phyloP scores from a whole-genome alignment of 2,888 invertebrate species.

The Dasysyrphus albostriatus region DNA sequence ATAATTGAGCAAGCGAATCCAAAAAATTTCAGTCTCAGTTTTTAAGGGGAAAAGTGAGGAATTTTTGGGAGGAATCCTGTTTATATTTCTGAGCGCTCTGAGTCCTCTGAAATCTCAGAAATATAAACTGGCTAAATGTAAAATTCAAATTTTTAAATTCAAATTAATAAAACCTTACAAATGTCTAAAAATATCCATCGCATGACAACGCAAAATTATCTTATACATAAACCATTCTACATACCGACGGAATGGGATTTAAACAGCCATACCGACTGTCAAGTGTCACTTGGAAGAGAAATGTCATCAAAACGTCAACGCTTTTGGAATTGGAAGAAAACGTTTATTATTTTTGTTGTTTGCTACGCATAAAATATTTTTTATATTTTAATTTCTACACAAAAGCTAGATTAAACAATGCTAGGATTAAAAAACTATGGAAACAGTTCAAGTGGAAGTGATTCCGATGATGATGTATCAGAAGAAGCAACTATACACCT shows the following conservation, averaged over 20 bases:
- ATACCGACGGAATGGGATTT: neutral
- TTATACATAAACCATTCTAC: neutral
- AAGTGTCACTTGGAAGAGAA: neutral
- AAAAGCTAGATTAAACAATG: constrained; percentile 84
- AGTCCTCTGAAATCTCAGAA: too few relatives aligned
- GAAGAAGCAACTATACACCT: constrained; percentile 86
- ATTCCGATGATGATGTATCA: constrained; percentile 85
- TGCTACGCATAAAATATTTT: constrained; percentile 40
- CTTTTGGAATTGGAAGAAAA: neutral
- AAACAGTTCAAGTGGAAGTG: constrained; percentile 86
- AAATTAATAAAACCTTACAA: constrained; percentile 28
- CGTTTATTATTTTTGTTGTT: constrained; percentile 29
- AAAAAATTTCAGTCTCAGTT: too few relatives aligned
- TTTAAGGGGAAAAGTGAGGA: too few relatives aligned
- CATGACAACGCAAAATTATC: constrained; percentile 23
- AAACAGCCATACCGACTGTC: neutral
- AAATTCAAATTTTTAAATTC: neutral
- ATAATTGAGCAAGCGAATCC: too few relatives aligned
- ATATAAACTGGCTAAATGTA: too few relatives aligned
- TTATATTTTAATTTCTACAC: neutral
- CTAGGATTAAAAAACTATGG: constrained; percentile 90
- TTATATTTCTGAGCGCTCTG: too few relatives aligned
- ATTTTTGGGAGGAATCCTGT: too few relatives aligned
- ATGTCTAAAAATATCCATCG: neutral
- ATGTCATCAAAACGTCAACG: constrained; percentile 52